Evolutionary conservation across 2,113 vertebrate genomes (phyloP).

Genomic region (Cairina moschata): DNA sequence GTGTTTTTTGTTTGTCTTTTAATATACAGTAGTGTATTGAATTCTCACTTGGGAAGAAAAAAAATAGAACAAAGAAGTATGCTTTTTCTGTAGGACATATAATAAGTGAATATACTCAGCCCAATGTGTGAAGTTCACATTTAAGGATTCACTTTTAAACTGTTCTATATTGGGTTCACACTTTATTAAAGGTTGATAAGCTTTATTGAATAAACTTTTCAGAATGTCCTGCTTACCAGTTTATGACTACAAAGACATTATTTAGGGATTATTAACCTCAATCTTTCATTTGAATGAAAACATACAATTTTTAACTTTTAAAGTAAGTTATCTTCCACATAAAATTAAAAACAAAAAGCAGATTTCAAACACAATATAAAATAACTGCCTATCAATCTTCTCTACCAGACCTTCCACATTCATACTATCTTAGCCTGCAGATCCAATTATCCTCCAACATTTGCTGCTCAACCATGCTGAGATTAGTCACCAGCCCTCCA

Average conservation of each 20-base stretch:
- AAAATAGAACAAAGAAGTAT: neutral
- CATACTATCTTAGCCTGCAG: conserved; percentile 62
- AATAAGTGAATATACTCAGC: neutral
- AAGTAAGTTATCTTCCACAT: conserved; percentile 12
- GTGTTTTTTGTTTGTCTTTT: neutral
- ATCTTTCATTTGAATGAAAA: neutral
- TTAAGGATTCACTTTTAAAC: conserved; percentile 5
- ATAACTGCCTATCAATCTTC: conserved; percentile 64
- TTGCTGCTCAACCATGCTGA: conserved; percentile 76
- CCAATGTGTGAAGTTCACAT: neutral
- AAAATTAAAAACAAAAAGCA: conserved; percentile 55
- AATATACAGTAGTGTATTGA: neutral
- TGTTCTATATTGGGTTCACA: neutral
- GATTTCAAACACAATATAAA: conserved; percentile 46
- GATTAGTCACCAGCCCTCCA: conserved; percentile 72
- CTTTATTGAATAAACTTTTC: conserved; percentile 1
- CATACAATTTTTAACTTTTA: conserved; percentile 27
- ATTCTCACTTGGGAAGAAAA: neutral
- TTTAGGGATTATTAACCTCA: conserved; percentile 51
- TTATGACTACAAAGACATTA: neutral
- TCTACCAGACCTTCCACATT: conserved; percentile 53
- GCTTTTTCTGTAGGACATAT: neutral
- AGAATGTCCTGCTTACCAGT: neutral
- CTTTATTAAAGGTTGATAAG: conserved; percentile 27
- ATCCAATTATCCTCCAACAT: conserved; percentile 78